Evolutionary conservation across 2,797 vertebrate species (phyloP).

Genomic region (Spinibarbus caldwelli): DNA sequence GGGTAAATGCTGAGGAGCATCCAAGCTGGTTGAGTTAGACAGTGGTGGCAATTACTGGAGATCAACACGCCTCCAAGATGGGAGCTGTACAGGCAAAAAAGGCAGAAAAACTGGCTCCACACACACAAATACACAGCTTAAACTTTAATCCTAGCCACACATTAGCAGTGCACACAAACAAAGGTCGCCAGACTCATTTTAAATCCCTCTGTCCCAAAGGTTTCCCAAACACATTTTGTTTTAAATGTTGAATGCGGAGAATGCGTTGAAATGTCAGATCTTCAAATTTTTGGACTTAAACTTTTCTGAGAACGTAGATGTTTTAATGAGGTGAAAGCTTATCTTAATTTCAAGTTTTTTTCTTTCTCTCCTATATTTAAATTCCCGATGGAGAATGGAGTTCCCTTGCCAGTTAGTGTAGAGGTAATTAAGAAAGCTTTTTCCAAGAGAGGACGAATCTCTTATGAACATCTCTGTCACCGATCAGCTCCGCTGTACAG

Average conservation of each 20-base stretch:
- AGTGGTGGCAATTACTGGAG: conserved; percentile 61
- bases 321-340: conserved; percentile 36
- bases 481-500: background rate
- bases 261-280: background rate
- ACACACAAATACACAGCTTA: conserved; percentile 10
- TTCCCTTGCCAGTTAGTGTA: conserved; percentile 37
- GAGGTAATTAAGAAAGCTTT: conserved; percentile 50
- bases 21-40: too few species aligned
- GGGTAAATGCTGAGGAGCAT: conserved; percentile 49
- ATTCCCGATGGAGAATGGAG: conserved; percentile 11
- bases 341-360: conserved; percentile 35
- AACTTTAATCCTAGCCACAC: conserved; percentile 22
- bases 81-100: conserved; percentile 44
- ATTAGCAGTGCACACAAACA: conserved; percentile 22
- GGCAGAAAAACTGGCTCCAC: conserved; percentile 33
- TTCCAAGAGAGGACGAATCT: background rate
- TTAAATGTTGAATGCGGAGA: background rate
- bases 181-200: conserved; percentile 9
- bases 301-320: background rate
- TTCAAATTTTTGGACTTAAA: background rate
- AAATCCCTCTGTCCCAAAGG: conserved; percentile 2
- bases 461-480: background rate
- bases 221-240: conserved; percentile 23
- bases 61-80: conserved; percentile 56
- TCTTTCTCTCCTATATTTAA: conserved; percentile 8